Evolutionary conservation across 2,113 vertebrate genomes (phyloP).

Genomic region (cat (Felis catus)): DNA sequence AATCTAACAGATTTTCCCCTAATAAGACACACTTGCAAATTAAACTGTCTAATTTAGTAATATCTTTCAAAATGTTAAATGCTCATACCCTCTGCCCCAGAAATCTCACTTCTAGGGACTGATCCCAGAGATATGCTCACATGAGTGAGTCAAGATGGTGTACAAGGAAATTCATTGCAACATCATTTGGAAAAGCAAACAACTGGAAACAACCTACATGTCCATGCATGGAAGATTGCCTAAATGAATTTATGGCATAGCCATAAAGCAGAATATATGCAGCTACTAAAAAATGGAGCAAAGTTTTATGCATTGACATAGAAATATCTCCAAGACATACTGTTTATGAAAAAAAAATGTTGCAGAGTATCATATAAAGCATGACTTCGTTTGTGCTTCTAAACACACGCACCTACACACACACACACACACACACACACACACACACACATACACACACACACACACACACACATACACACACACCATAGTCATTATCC

Average conservation of each 20-base stretch:
- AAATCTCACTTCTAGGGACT: neutral
- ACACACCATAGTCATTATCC: neutral
- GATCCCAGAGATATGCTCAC: neutral
- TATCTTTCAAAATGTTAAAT: neutral
- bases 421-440: neutral
- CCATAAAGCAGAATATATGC: neutral
- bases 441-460: neutral
- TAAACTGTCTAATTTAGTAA: conserved; percentile 4
- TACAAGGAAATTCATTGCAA: neutral
- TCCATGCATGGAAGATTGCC: neutral
- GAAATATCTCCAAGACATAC: neutral
- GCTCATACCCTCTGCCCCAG: neutral
- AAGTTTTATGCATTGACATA: neutral
- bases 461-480: neutral
- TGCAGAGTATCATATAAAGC: neutral
- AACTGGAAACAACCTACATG: neutral
- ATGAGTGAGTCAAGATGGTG: neutral
- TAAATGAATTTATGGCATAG: neutral
- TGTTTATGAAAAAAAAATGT: neutral
- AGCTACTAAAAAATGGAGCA: neutral
- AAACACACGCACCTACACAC: neutral
- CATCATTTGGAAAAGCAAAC: neutral
- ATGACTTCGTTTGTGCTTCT: neutral
- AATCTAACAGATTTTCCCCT: conserved; percentile 45
- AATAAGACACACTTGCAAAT: conserved; percentile 44